These are phyloP conservation scores for Stratiomys singularior DNA, from an alignment of 2,888 invertebrate genomes.

Conservation along the genomic window DNA sequence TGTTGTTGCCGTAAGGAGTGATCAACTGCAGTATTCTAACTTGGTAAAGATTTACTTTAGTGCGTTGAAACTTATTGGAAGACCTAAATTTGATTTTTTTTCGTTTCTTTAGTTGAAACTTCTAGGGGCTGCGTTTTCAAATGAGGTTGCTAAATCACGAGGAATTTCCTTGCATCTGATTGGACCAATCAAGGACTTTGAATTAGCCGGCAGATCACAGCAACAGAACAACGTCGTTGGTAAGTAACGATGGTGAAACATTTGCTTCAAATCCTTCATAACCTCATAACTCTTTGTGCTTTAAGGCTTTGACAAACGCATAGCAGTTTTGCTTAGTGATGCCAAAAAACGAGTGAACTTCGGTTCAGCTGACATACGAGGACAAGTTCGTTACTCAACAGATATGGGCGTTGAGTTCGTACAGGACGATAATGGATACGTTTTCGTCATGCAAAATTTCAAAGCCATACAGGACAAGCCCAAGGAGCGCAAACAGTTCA, in stretches of 20 bases:
- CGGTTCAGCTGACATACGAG: constrained; percentile 69
- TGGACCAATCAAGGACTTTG: constrained; percentile 69
- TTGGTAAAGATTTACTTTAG: constrained; percentile 66
- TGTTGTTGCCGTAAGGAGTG: constrained; percentile 74
- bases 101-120: constrained; percentile 57
- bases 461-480: constrained; percentile 56
- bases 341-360: constrained; percentile 68
- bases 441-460: constrained; percentile 62
- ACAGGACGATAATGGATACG: constrained; percentile 65
- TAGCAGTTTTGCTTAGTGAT: constrained; percentile 73
- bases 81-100: neutral
- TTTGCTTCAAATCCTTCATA: neutral
- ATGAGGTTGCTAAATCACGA: constrained; percentile 67
- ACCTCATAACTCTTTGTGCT: neutral
- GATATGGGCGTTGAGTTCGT: constrained; percentile 78
- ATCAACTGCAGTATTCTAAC: constrained; percentile 70
- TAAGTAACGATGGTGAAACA: constrained; percentile 53
- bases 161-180: constrained; percentile 73
- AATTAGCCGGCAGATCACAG: constrained; percentile 64
- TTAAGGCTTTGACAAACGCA: constrained; percentile 70
- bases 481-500: constrained; percentile 58
- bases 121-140: constrained; percentile 57
- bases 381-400: constrained; percentile 67
- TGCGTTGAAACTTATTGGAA: too few species aligned
- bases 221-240: constrained; percentile 58